phyloP scores from a whole-genome alignment of 1,140 invertebrate genomes.

The Neodiprion virginianus region DNA sequence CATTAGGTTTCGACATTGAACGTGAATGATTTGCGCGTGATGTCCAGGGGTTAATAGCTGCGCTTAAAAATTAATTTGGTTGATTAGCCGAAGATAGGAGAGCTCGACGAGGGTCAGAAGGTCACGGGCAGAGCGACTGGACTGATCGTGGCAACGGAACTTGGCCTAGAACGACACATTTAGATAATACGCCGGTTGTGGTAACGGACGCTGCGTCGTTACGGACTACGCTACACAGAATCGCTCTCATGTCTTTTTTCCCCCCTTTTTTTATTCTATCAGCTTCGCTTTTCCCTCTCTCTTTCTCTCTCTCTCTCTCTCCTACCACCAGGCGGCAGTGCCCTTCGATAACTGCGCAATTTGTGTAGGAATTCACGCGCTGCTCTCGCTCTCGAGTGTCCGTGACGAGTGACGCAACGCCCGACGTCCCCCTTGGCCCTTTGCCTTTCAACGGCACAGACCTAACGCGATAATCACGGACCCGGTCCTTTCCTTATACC shows the following conservation, averaged over 20 bases:
- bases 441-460: background rate
- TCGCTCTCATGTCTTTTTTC: too few species aligned
- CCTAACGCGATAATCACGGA: background rate
- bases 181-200: conserved; percentile 26
- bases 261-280: too few species aligned
- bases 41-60: too few species aligned
- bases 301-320: too few species aligned
- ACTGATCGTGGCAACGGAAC: conserved; percentile 24
- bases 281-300: too few species aligned
- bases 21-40: too few species aligned
- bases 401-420: background rate
- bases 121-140: conserved; percentile 1
- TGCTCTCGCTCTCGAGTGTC: too few species aligned
- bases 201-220: too few species aligned
- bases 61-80: conserved; percentile 3
- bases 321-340: background rate
- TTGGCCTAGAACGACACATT: conserved; percentile 36
- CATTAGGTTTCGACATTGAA: too few species aligned
- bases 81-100: background rate
- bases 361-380: background rate
- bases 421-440: background rate
- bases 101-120: background rate
- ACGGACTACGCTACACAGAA: too few species aligned
- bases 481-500: background rate
- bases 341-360: background rate